phyloP scores from a whole-genome alignment of 2,888 invertebrate genomes.

The Leucophora obtusa region DNA sequence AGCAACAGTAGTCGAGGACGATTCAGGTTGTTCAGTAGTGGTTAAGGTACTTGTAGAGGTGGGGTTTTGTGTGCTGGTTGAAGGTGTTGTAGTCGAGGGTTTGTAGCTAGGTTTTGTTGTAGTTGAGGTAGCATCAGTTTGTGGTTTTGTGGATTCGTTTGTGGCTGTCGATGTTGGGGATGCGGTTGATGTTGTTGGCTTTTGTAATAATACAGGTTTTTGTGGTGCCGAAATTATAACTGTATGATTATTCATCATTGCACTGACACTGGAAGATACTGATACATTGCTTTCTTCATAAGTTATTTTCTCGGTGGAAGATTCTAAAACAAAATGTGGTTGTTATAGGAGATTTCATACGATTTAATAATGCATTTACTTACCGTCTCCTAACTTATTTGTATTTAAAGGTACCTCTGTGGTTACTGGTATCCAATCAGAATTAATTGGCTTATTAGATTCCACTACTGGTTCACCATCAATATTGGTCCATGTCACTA shows the following conservation, averaged over 20 bases:
- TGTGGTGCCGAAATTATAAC: constrained; percentile 61
- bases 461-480: constrained; percentile 76
- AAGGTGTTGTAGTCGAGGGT: constrained; percentile 31
- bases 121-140: constrained; percentile 34
- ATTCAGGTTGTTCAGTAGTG: constrained; percentile 60
- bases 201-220: constrained; percentile 56
- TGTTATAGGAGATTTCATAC: no score
- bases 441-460: constrained; percentile 69
- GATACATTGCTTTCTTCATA: constrained; percentile 74
- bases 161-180: constrained; percentile 29
- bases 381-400: constrained; percentile 65
- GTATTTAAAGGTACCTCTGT: constrained; percentile 69
- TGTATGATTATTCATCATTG: constrained; percentile 63
- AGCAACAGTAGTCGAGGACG: constrained; percentile 7
- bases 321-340: constrained; percentile 17
- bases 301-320: constrained; percentile 59
- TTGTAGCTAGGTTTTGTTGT: constrained; percentile 22
- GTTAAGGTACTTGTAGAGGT: constrained; percentile 8
- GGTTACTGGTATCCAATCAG: constrained; percentile 76
- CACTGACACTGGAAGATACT: constrained; percentile 73
- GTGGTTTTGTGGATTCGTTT: constrained; percentile 37
- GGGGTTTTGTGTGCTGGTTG: constrained; percentile 7
- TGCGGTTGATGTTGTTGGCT: constrained; percentile 46
- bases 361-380: not conserved
- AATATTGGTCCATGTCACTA: constrained; percentile 81